Evolutionary conservation across 2,888 invertebrate species (phyloP), one percentile per base, ranked within the genome.

Genomic region (Candidula unifasciata): DNA sequence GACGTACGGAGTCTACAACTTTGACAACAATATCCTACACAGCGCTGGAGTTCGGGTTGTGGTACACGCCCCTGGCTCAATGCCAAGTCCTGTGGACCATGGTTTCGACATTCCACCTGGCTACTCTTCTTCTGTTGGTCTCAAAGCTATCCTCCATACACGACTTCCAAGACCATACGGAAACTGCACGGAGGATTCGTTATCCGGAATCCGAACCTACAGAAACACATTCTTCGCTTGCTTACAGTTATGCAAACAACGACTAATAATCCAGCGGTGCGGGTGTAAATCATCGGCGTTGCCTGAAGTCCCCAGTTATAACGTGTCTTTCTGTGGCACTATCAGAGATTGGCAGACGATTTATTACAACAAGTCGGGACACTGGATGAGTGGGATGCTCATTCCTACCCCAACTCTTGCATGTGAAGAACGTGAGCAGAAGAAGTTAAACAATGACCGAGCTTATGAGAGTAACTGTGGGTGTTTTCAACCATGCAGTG

Each of bases 91-190:
- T 0, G 90, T 91, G 27, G 91, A 92, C 77, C 90, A 91, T 78
- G 93, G 93, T 10, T 91, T 92, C 84, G 93, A 93, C 80, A 89
- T 93, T 66, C 91, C 92, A 0, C 93, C 93, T 6, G 93, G 93
- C 5, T 92, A 90, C 80, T 92, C 93, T 0, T 91, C 92, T 1
- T 92, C 92, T 30, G 90, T 91, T 21, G 91, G 91, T 10, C 84
- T 92, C 24, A 91, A 91, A 85, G 90, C 91, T 0, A 88, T 91
- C 10, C 83, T 91, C 52, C 89, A 91, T 84, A 87, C 90, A 0
- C 86, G 91, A 10, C 88, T 90, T n/a, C 88, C 90, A 2, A 76
- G 88, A 79, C 92, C 92, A 0, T 90, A 90, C 85, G 92, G 92
- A 44, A 92, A 92, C 89, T 92, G 92, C 86, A 90, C 92, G 27